Evolutionary conservation across 2,113 vertebrate genomes (phyloP), one percentile per base, ranked within the genome.

Genomic region (Anas platyrhynchos): DNA sequence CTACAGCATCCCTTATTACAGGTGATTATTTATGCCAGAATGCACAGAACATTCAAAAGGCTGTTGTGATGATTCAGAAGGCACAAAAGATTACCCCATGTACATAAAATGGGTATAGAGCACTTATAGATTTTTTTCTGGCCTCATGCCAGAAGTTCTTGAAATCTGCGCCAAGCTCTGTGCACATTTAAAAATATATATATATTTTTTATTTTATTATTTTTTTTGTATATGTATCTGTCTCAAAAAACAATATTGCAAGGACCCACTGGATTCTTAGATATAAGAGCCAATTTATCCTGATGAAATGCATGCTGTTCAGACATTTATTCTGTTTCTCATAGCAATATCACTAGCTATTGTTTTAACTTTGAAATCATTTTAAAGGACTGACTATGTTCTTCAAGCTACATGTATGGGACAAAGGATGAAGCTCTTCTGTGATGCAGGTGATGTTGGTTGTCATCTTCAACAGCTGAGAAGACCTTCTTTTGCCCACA

Each of bases 341-440:
- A 31, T 1, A 9, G 29, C 21, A 54, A 22, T 31, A 46, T 55
- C 27, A 34, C 10, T 6, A n/a, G 3, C 23, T 29, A 67, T 1
- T 46, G 11, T 1, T 4, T 31, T 8, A 73, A 58, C 36, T 71
- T 71, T 3, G 2, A 74, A 67, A 63, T 46, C 63, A 55, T 50
- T 66, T 89, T 69, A 59, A 67, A 55, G 4, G 3, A 34, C 2
- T 0, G 1, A 32, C 21, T 7, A 6, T 4, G 3, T 27, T 17
- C 26, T 78, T 78, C 44, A 38, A 4, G 2, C 3, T 36, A 4
- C 9, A 1, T 2, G 0, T 4, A 29, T 1, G 3, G 55, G 36
- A 31, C 13, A 29, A 76, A 62, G 32, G 16, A 31, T 55, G 5
- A 22, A 44, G 11, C 4, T 65, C 26, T 3, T 32, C 32, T 66